These are phyloP conservation scores for Chironomus tentans DNA, from an alignment of 2,888 invertebrate genomes.

Conservation along the genomic window DNA sequence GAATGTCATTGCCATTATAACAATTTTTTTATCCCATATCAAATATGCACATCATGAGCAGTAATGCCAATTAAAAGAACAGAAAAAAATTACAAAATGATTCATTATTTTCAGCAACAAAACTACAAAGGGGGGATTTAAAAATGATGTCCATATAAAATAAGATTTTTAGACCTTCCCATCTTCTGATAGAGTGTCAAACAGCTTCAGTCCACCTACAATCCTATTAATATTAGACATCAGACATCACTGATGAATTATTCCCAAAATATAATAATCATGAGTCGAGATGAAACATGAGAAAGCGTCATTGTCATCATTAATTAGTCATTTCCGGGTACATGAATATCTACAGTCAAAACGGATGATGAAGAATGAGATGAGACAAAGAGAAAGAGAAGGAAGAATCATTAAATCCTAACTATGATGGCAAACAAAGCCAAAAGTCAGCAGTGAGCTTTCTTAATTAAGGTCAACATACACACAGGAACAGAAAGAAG, in stretches of 20 bases:
- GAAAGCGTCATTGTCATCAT: background rate
- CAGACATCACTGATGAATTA: too few species aligned
- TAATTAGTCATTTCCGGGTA: background rate
- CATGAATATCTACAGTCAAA: background rate
- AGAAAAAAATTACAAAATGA: background rate
- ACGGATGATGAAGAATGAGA: too few species aligned
- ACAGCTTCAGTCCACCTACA: too few species aligned
- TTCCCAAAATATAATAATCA: too few species aligned
- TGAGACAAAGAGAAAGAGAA: background rate
- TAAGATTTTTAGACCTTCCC: too few species aligned
- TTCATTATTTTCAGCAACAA: background rate
- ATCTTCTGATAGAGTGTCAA: too few species aligned
- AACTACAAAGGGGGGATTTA: too few species aligned
- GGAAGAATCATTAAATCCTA: background rate
- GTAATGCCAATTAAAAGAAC: background rate
- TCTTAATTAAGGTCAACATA: conserved; percentile 6
- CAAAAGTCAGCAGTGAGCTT: background rate
- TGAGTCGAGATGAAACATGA: background rate
- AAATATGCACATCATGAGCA: background rate
- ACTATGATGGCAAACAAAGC: background rate
- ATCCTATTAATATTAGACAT: too few species aligned
- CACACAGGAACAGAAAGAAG: background rate
- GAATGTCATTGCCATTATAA: too few species aligned
- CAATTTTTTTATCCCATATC: background rate
- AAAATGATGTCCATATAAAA: too few species aligned